Percentiles rank a stretch among this genome's conserved stretches.
Conservation (phyloP, 2,888 invertebrate genomes). For the Eudemis profundana region DNA sequence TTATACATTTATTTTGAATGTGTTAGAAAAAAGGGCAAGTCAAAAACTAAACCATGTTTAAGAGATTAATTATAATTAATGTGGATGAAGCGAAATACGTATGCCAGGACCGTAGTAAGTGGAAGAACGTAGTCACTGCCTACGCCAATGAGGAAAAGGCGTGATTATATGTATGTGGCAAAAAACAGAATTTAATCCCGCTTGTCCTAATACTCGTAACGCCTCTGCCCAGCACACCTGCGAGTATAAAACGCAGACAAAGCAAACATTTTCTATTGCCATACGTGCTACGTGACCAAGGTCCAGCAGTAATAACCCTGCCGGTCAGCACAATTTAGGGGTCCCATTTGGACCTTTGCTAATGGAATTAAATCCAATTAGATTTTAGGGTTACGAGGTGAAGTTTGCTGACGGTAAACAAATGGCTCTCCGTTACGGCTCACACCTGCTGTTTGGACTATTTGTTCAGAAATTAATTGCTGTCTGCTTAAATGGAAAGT, state of each 20-base stretch:
- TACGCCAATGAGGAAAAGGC: too few species aligned
- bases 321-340: slow-evolving; percentile 82
- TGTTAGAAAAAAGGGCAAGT: too few species aligned
- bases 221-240: slow-evolving; percentile 33
- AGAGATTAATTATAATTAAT: too few species aligned
- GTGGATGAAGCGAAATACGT: too few species aligned
- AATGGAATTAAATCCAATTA: slow-evolving; percentile 86
- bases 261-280: slow-evolving; percentile 51
- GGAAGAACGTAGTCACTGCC: too few species aligned
- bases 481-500: slow-evolving; percentile 58
- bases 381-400: slow-evolving; percentile 84
- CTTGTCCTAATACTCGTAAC: not conserved
- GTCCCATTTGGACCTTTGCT: slow-evolving; percentile 81
- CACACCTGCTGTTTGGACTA: slow-evolving; percentile 73
- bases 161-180: too few species aligned
- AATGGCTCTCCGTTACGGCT: slow-evolving; percentile 76
- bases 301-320: slow-evolving; percentile 71
- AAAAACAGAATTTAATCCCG: not conserved
- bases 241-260: slow-evolving; percentile 45
- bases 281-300: slow-evolving; percentile 52
- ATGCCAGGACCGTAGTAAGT: too few species aligned
- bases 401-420: slow-evolving; percentile 81
- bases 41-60: too few species aligned
- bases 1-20: too few species aligned
- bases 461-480: slow-evolving; percentile 69